Evolutionary conservation across 2,888 invertebrate genomes (phyloP).

Genomic region (Drosophila mimetica): DNA sequence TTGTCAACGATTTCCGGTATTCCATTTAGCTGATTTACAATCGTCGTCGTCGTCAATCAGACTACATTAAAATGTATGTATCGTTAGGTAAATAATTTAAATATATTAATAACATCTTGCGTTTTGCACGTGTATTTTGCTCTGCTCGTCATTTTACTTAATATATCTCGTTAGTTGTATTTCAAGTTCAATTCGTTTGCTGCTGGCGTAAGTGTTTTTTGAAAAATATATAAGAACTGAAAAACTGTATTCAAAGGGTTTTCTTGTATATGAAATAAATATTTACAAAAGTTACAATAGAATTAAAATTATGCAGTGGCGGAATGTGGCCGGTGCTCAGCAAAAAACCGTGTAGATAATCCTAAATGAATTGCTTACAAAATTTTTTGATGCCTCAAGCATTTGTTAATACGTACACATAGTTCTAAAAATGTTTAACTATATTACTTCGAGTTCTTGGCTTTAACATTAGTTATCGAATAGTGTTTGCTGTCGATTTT

Average conservation of each 20-base stretch:
- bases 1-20: slow-evolving; percentile 57
- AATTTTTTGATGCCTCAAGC: slow-evolving; percentile 41
- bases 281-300: slow-evolving; percentile 68
- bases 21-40: slow-evolving; percentile 63
- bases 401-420: slow-evolving; percentile 45
- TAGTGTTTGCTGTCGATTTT: slow-evolving; percentile 25
- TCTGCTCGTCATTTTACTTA: slow-evolving; percentile 31
- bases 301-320: slow-evolving; percentile 28
- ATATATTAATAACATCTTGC: slow-evolving; percentile 72
- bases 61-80: slow-evolving; percentile 71
- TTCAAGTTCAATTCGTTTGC: slow-evolving; percentile 53
- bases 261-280: slow-evolving; percentile 60
- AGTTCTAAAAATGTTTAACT: slow-evolving; percentile 43
- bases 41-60: slow-evolving; percentile 41
- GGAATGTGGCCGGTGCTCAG: slow-evolving; percentile 47
- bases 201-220: slow-evolving; percentile 61
- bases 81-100: slow-evolving; percentile 70
- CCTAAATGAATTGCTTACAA: slow-evolving; percentile 62
- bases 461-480: slow-evolving; percentile 39
- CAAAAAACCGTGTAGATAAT: slow-evolving; percentile 42
- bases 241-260: slow-evolving; percentile 41
- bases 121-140: slow-evolving; percentile 41
- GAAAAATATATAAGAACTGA: slow-evolving; percentile 62
- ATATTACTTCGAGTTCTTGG: slow-evolving; percentile 37
- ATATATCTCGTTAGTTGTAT: slow-evolving; percentile 36